Percentiles rank a stretch among this genome's conserved stretches.
phyloP scores from a whole-genome alignment of 2,888 invertebrate species.

The Melangyna quadrimaculata region DNA sequence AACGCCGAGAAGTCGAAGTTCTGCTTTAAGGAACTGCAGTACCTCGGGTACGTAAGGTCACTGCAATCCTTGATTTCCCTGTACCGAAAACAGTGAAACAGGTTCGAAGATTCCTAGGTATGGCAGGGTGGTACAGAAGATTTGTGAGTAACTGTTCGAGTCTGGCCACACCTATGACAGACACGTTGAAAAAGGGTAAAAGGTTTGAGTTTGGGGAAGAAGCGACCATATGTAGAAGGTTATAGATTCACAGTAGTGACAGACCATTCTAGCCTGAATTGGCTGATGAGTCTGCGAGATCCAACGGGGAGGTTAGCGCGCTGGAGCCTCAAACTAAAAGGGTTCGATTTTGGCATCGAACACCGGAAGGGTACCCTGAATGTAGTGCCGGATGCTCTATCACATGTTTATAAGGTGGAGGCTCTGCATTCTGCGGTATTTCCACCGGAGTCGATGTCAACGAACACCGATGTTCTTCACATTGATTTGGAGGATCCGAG shows the following conservation, averaged over 20 bases:
- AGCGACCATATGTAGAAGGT: neutral
- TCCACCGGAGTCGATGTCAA: neutral
- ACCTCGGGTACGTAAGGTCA: conserved; percentile 51
- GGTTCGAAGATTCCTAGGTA: conserved; percentile 1
- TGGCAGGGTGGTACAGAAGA: conserved; percentile 2
- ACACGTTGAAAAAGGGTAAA: neutral
- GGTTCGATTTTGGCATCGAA: neutral
- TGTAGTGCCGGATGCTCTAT: neutral
- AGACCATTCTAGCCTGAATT: neutral
- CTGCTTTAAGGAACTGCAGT: neutral
- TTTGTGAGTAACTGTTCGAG: conserved; percentile 14
- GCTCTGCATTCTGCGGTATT: neutral
- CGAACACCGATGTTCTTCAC: neutral
- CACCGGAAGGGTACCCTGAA: neutral
- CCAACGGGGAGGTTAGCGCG: neutral
- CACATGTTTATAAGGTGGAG: neutral
- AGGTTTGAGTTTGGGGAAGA: neutral
- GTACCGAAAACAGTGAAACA: conserved; percentile 3
- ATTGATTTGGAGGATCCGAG: neutral
- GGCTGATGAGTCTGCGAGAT: neutral
- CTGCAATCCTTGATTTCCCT: neutral
- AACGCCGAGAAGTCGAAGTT: conserved; percentile 21
- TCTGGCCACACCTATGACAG: conserved; percentile 40
- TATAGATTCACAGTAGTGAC: neutral
- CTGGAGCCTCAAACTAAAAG: neutral